These are phyloP conservation scores for Macrobrachium nipponense DNA, from an alignment of 1,140 invertebrate species.

Conservation along the genomic window DNA sequence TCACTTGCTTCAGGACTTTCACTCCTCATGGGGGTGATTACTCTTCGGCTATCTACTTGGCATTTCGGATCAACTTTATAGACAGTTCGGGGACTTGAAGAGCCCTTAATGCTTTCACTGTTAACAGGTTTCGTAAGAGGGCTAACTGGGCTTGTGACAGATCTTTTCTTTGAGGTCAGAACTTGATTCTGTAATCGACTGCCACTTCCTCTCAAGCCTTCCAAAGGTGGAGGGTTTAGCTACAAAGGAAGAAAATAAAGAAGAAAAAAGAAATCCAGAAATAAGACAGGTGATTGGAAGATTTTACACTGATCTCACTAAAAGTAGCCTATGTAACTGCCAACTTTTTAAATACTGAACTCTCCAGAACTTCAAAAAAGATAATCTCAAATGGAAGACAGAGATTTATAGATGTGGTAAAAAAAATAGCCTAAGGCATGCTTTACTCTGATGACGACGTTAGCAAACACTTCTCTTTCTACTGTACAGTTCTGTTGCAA, in stretches of 20 bases:
- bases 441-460: slow-evolving; percentile 1
- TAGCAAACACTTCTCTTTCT: slow-evolving; percentile 2
- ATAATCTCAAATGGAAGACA: neutral
- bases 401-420: neutral
- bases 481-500: slow-evolving; percentile 11
- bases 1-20: slow-evolving; percentile 23
- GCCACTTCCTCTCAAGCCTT: slow-evolving; percentile 12
- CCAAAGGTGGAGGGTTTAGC: slow-evolving; percentile 31
- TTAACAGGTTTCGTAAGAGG: slow-evolving; percentile 10
- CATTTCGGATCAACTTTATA: neutral
- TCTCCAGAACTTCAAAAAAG: neutral
- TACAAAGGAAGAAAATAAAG: slow-evolving; percentile 48
- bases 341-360: too few relatives aligned
- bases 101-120: neutral
- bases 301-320: neutral
- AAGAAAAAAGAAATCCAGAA: slow-evolving; percentile 32
- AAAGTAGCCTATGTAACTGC: too few relatives aligned
- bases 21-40: slow-evolving; percentile 4
- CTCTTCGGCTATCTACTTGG: neutral
- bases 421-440: slow-evolving; percentile 1
- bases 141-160: slow-evolving; percentile 8
- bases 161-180: neutral
- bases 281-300: slow-evolving; percentile 16
- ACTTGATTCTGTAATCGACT: slow-evolving; percentile 21
- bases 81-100: slow-evolving; percentile 7